Percentiles rank a stretch among this genome's conserved stretches.
These are phyloP conservation scores for Hippopotamyrus pictus DNA, from an alignment of 2,797 vertebrate genomes.

Conservation along the genomic window DNA sequence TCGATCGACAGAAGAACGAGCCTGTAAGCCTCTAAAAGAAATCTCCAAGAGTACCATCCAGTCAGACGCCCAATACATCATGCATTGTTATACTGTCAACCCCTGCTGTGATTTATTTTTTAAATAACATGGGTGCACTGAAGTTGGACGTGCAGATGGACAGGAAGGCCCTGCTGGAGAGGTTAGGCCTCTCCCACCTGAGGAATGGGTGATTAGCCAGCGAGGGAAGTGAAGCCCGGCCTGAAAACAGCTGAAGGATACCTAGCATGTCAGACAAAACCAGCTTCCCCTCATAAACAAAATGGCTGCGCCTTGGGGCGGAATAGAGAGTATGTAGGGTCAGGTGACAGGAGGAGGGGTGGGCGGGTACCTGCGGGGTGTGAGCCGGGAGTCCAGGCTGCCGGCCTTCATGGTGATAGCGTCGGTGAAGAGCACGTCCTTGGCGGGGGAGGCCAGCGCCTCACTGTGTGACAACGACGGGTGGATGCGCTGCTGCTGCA, in stretches of 20 bases:
- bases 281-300: not conserved
- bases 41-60: too few species aligned
- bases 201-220: not conserved
- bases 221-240: not conserved
- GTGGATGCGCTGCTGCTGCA: constrained; percentile 96
- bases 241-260: not conserved
- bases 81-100: too few species aligned
- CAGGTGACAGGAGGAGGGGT: not conserved
- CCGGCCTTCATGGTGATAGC: constrained; percentile 98
- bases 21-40: not conserved
- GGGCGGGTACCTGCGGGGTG: constrained; percentile 78
- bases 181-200: not conserved
- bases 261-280: not conserved
- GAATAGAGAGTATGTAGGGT: not conserved
- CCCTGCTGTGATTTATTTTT: too few species aligned
- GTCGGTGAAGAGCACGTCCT: constrained; percentile 94
- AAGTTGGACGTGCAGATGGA: not conserved
- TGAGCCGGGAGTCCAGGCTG: constrained; percentile 90
- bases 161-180: not conserved
- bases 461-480: constrained; percentile 92
- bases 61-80: too few species aligned
- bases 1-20: not conserved
- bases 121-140: not conserved
- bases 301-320: not conserved
- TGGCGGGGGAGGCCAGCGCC: constrained; percentile 90